Conservation (phyloP, 2,797 vertebrate genomes). For the Sus cebifrons region DNA sequence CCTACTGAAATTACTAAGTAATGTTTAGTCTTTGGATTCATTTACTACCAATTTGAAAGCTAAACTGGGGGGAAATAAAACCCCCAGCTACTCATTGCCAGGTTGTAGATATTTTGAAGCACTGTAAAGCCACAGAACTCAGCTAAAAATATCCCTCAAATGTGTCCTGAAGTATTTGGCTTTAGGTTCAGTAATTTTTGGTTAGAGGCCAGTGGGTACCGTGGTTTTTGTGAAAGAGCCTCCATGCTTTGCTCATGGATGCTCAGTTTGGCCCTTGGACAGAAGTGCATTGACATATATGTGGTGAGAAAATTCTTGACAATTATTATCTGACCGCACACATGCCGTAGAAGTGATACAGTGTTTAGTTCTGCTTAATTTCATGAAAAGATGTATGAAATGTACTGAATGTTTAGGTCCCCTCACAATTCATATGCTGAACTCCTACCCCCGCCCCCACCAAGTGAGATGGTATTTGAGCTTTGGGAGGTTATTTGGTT, state of each 20-base stretch:
- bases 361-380: conserved; percentile 60
- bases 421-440: background rate
- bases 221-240: background rate
- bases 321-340: background rate
- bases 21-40: conserved; percentile 10
- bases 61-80: background rate
- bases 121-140: background rate
- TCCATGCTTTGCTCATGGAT: background rate
- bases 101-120: background rate
- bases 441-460: accelerated
- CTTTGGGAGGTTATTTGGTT: background rate
- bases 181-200: background rate
- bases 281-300: conserved; percentile 27
- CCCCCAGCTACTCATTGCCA: background rate
- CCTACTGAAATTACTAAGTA: background rate
- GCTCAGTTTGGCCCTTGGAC: background rate
- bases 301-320: background rate
- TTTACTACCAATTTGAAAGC: background rate
- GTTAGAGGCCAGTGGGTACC: background rate
- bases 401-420: background rate
- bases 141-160: background rate
- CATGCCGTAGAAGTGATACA: conserved; percentile 20
- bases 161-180: background rate
- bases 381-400: background rate
- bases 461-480: background rate